These are phyloP conservation scores for Eucera pruinosa DNA, from an alignment of 2,888 invertebrate genomes.

Conservation along the genomic window DNA sequence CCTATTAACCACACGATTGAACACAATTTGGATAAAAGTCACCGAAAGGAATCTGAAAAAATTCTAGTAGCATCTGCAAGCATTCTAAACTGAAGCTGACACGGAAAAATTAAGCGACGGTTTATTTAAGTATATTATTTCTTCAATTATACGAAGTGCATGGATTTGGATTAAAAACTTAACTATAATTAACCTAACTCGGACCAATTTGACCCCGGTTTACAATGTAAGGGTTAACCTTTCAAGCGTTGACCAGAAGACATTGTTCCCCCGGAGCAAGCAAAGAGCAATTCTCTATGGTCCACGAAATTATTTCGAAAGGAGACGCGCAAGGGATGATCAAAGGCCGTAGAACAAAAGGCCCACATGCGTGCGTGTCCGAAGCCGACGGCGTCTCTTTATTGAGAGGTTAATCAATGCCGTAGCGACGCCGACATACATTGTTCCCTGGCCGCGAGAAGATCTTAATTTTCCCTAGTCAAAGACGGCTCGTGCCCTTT, in stretches of 20 bases:
- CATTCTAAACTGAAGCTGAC: no score
- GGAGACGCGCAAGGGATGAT: not conserved
- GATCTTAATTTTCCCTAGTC: conserved; percentile 36
- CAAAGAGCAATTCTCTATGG: not conserved
- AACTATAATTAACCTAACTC: no score
- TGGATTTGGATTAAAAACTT: no score
- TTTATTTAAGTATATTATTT: no score
- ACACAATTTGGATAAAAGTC: no score
- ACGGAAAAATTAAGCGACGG: no score
- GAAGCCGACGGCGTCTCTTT: not conserved
- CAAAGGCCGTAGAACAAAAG: conserved; percentile 28
- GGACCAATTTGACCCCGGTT: no score
- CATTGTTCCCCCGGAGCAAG: not conserved
- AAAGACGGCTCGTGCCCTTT: conserved; percentile 6
- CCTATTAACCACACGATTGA: no score
- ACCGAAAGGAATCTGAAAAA: no score
- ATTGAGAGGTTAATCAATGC: conserved; percentile 49
- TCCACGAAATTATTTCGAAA: conserved; percentile 11
- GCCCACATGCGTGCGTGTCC: not conserved
- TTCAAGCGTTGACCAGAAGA: not conserved
- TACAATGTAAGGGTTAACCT: no score
- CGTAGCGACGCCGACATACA: not conserved
- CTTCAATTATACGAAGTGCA: no score
- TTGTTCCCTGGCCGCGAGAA: conserved; percentile 6
- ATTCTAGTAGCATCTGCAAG: no score